A percentile compares a stretch with the other conserved stretches of the same genome.
phyloP scores from a whole-genome alignment of 2,797 vertebrate genomes.

The Eupleurogrammus muticus region DNA sequence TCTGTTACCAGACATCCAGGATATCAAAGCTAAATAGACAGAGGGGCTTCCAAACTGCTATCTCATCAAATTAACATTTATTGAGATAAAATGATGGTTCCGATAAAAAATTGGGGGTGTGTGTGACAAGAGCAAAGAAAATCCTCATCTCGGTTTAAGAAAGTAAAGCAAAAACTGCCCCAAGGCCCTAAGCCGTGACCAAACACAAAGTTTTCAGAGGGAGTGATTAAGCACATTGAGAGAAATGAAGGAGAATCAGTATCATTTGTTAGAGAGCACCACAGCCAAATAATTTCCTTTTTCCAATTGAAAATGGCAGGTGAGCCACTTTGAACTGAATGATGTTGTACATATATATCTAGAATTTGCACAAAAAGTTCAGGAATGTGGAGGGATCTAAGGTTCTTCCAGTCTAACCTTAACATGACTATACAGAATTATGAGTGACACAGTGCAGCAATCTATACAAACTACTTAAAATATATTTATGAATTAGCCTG shows the following conservation, averaged over 20 bases:
- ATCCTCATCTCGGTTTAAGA: constrained; percentile 59
- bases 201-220: constrained; percentile 72
- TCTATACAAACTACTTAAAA: constrained; percentile 29
- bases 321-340: constrained; percentile 82
- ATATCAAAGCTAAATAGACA: constrained; percentile 80
- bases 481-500: constrained; percentile 42
- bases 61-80: constrained; percentile 85
- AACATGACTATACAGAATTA: constrained; percentile 43
- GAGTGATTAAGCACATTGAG: constrained; percentile 63
- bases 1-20: constrained; percentile 65
- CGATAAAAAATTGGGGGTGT: constrained; percentile 80
- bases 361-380: constrained; percentile 69
- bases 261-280: constrained; percentile 34
- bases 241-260: constrained; percentile 32
- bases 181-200: constrained; percentile 62
- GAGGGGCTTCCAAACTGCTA: constrained; percentile 67
- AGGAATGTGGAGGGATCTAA: constrained; percentile 63
- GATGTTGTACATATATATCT: constrained; percentile 71
- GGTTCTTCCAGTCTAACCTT: constrained; percentile 41
- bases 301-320: constrained; percentile 69
- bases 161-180: constrained; percentile 61
- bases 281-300: constrained; percentile 77
- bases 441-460: constrained; percentile 35
- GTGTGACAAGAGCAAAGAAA: constrained; percentile 62
- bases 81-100: constrained; percentile 90